These are phyloP conservation scores for Triplophysa bombifrons DNA, from an alignment of 2,797 vertebrate genomes.

Conservation along the genomic window DNA sequence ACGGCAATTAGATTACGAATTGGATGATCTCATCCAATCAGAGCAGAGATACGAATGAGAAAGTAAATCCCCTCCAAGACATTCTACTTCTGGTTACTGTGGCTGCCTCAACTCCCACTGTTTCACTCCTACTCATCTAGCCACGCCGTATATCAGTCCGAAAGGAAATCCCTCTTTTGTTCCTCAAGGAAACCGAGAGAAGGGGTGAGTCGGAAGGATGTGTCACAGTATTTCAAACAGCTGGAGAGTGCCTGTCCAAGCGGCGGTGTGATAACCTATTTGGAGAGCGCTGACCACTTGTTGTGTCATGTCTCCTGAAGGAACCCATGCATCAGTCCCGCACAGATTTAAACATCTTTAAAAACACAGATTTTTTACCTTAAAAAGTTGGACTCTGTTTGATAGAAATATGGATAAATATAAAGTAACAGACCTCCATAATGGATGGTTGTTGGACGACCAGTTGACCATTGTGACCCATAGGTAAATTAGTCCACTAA, in stretches of 20 bases:
- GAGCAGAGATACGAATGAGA: not conserved
- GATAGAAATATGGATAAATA: too few species aligned
- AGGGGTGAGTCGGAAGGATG: slow-evolving; percentile 57
- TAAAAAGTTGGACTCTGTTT: not conserved
- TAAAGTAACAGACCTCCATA: not conserved
- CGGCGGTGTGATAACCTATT: slow-evolving; percentile 42
- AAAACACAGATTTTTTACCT: too few species aligned
- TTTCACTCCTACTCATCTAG: slow-evolving; percentile 23
- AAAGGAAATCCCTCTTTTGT: slow-evolving; percentile 73
- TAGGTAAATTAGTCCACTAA: not conserved
- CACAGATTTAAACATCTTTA: too few species aligned
- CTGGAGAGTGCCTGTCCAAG: slow-evolving; percentile 42
- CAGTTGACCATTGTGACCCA: not conserved
- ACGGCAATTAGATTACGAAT: not conserved
- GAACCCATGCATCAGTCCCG: not conserved
- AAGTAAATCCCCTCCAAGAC: not conserved
- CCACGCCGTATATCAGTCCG: slow-evolving; percentile 44
- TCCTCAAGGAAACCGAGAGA: slow-evolving; percentile 61
- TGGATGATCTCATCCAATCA: slow-evolving; percentile 22
- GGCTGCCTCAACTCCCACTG: slow-evolving; percentile 3
- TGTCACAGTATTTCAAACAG: slow-evolving; percentile 53
- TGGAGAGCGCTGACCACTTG: slow-evolving; percentile 33
- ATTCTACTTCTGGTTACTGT: slow-evolving; percentile 10
- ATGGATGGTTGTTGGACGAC: not conserved
- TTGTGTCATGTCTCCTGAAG: slow-evolving; percentile 39